Percentiles rank a stretch among this genome's conserved stretches.
Evolutionary conservation across 2,113 vertebrate genomes (phyloP).

Genomic region (Probosciger aterrimus): DNA sequence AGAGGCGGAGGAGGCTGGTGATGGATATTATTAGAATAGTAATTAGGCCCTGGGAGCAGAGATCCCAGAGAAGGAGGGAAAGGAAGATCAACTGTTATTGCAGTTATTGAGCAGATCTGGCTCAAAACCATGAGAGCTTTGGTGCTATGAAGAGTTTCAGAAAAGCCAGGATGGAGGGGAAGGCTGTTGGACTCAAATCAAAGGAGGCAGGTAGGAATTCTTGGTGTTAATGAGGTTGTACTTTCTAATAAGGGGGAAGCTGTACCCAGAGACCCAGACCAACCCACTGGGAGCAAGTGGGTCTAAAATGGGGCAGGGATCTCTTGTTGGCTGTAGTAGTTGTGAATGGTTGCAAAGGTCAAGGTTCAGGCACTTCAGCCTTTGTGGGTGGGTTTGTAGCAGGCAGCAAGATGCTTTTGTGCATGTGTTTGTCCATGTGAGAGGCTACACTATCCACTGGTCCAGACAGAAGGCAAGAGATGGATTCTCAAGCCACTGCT

Average conservation of each 20-base stretch:
- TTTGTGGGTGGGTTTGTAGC: neutral
- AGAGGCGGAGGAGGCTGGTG: neutral
- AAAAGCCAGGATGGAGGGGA: neutral
- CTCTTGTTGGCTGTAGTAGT: neutral
- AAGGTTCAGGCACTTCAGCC: neutral
- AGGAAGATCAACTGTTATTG: neutral
- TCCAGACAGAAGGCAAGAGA: neutral
- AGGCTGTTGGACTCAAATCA: neutral
- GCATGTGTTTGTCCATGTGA: neutral
- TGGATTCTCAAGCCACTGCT: neutral
- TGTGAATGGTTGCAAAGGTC: neutral
- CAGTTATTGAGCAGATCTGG: neutral
- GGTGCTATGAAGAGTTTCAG: neutral
- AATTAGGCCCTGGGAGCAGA: neutral
- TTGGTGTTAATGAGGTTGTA: neutral
- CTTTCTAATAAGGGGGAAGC: neutral
- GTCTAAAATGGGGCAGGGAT: neutral
- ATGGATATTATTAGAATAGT: slow-evolving; percentile 34
- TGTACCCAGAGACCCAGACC: neutral
- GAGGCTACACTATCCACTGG: neutral
- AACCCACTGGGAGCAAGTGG: neutral
- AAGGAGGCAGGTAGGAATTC: neutral
- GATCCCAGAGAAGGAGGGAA: neutral
- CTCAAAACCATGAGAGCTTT: neutral
- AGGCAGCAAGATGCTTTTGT: neutral